Base-by-base conservation (phyloP, 92 coral and sea anemone genomes). In the Umimayanthus chanpuru region DNA sequence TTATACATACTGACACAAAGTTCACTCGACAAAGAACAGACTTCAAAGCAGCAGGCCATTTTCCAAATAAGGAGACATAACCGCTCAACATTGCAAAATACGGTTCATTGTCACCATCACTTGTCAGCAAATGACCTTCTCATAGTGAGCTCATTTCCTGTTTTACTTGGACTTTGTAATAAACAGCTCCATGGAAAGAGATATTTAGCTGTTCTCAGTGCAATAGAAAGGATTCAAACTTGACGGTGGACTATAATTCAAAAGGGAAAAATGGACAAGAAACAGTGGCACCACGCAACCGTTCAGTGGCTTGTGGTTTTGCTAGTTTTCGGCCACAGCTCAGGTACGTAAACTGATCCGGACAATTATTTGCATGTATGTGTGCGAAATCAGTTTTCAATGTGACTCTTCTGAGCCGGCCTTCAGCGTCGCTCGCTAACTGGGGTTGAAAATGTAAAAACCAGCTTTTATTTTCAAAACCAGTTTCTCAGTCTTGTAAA, bases 151-250 rank as follows among this genome's bases (percentile, higher is more conserved):
- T 66, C 20, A 81, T 66, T 64, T 81, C 86, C 86, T n/a, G 86
- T 40, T 40, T 25, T 66, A 41, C 18, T 26, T 70, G 86, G 86
- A 81, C 86, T 81, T 81, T 81, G 86, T 10, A 66, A 66, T 64
- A 68, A 38, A 61, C 41, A 66, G 8, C 12, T 65, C 28, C 36
- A 23, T 30, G 10, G 56, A 38, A 38, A 66, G 25, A 61, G 36
- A 30, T 81, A 81, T 81, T 81, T 81, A 81, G 86, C 75, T 81
- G 75, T 25, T 9, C 15, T 66, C 55, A 41, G 53, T 61, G 36
- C 23, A 41, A 68, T 56, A 66, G 39, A 40, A 39, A n/a, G 39
- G 56, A 81, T 39, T 66, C 72, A 41, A 14, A 38, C 38, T 40
- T 26, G 43, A 47, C 25, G 6, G 18, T 6, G 20, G 40, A 64